Percentiles rank a stretch among this genome's conserved stretches.
phyloP scores from a whole-genome alignment of 2,797 vertebrate species.

The Delichon dasypus region DNA sequence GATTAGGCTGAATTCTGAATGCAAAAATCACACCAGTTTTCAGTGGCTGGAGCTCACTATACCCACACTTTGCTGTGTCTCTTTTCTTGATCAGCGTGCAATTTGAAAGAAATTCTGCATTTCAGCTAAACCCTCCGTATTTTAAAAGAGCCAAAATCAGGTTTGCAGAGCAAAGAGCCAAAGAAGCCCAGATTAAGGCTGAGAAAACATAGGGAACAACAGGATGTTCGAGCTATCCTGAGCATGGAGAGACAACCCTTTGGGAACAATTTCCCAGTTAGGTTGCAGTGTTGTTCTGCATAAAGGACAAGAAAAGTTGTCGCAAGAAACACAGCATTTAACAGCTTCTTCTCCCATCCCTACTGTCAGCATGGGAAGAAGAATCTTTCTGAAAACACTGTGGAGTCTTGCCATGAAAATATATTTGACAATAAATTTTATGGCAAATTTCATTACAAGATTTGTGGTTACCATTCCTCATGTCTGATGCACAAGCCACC shows the following conservation, averaged over 20 bases:
- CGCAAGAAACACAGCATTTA: neutral
- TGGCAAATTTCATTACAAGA: neutral
- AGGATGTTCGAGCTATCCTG: neutral
- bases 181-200: neutral
- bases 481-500: neutral
- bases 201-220: neutral
- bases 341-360: neutral
- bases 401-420: neutral
- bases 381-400: neutral
- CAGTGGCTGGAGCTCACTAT: neutral
- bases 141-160: neutral
- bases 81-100: neutral
- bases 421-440: neutral
- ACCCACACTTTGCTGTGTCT: neutral
- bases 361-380: neutral
- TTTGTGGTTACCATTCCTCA: neutral
- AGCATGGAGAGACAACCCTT: neutral
- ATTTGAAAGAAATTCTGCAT: neutral
- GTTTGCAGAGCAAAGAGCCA: neutral
- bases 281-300: neutral
- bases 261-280: neutral
- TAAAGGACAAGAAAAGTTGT: neutral
- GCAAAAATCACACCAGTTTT: neutral
- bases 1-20: neutral
- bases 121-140: neutral